Evolutionary conservation across 2,113 vertebrate species (phyloP), one percentile per base, ranked within the genome.

Genomic region (Phaethornis superciliosus): DNA sequence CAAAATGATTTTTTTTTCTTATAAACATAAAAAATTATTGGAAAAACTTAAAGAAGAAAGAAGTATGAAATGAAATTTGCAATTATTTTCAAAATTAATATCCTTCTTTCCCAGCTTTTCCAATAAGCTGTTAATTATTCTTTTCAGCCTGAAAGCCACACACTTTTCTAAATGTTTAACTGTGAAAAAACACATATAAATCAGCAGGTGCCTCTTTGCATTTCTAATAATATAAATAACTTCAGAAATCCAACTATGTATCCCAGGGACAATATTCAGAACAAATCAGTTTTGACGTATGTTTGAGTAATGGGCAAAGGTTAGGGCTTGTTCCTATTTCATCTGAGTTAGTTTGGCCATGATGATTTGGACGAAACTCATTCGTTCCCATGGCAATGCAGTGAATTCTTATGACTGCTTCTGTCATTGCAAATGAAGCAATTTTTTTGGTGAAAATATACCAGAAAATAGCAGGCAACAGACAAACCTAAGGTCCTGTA

Each of bases 301-400:
- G 63, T 89, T 92, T 94, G 92, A 95, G 88, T 86, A 85, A 91
- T 49, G 63, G 74, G 84, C 91, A 95, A 93, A 95, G 93, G 89
- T 96, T 95, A 96, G 81, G 87, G 55, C 89, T 96, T 94, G 89
- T 95, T 94, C 84, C 87, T 85, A 49, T 94, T 95, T 94, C 87
- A 89, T 95, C 84, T 58, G 78, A 85, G 94, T 90, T 85, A 82
- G 81, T 80, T 89, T 89, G 90, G 56, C 88, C 84, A 92, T 77
- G 88, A 82, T 92, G 84, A 76, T 85, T 92, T 5, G 9, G 54
- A 94, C 86, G 52, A 51, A 96, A 70, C 76, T 91, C 80, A 77
- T 89, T 92, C 30, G 60, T 97, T 95, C 93, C 93, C 94, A 93
- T 95, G 88, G 94, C 82, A 93, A 94, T 96, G 55, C 51, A 7